phyloP scores from a whole-genome alignment of 2,888 invertebrate genomes.

The Luffia ferchaultella region DNA sequence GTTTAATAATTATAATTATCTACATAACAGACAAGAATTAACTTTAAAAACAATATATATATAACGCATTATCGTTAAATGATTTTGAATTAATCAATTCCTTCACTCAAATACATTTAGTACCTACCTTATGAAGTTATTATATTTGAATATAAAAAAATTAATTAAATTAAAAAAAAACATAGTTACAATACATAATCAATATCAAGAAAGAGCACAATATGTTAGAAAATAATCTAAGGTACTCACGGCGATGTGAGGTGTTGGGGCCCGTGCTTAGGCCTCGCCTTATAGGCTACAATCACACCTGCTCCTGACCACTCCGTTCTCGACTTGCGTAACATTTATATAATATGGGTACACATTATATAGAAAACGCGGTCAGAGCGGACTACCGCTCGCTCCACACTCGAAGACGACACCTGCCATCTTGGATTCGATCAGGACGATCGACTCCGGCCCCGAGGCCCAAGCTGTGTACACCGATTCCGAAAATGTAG shows the following conservation, averaged over 20 bases:
- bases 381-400: slow-evolving; percentile 32
- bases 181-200: too few species aligned
- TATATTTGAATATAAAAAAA: too few species aligned
- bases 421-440: slow-evolving; percentile 44
- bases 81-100: too few species aligned
- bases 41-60: too few species aligned
- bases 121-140: too few species aligned
- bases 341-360: slow-evolving; percentile 55
- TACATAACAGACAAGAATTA: neutral
- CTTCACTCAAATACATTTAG: too few species aligned
- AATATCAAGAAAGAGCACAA: too few species aligned
- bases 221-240: too few species aligned
- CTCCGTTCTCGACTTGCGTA: slow-evolving; percentile 51
- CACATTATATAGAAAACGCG: slow-evolving; percentile 33
- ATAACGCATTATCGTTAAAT: too few species aligned
- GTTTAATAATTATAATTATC: neutral
- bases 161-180: too few species aligned
- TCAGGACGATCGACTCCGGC: neutral
- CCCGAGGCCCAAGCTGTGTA: neutral
- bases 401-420: slow-evolving; percentile 29
- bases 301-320: slow-evolving; percentile 40
- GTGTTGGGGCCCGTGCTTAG: neutral
- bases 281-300: slow-evolving; percentile 20
- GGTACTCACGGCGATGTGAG: neutral
- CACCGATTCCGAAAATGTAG: slow-evolving; percentile 13